Evolutionary conservation across 2,113 vertebrate species (phyloP).

Genomic region (Rynchops niger): DNA sequence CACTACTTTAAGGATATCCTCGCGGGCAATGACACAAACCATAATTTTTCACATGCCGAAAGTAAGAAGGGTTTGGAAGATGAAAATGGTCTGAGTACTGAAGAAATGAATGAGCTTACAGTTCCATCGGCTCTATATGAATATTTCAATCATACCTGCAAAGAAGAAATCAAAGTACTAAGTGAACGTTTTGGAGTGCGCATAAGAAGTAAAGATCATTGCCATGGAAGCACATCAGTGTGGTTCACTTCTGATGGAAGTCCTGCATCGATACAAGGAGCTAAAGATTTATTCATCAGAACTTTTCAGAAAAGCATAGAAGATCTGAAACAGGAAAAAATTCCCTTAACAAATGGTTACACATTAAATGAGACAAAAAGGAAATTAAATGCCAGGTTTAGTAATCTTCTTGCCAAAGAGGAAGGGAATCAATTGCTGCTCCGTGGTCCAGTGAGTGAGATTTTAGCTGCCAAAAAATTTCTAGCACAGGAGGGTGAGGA

Average conservation of each 20-base stretch:
- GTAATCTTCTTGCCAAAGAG: conserved; percentile 44
- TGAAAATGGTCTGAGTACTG: neutral
- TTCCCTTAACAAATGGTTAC: neutral
- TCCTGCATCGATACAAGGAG: neutral
- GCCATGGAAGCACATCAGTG: neutral
- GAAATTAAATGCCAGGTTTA: conserved; percentile 31
- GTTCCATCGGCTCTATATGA: conserved; percentile 53
- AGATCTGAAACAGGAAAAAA: conserved; percentile 2
- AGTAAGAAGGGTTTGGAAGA: neutral
- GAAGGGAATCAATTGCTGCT: conserved; percentile 39
- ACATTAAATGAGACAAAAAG: neutral
- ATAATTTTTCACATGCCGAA: neutral
- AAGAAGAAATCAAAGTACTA: conserved; percentile 10
- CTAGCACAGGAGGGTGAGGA: neutral
- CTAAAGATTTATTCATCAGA: conserved; percentile 4
- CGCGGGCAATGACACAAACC: neutral
- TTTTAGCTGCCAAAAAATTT: conserved; percentile 45
- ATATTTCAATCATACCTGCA: conserved; percentile 47
- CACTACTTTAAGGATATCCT: conserved; percentile 58
- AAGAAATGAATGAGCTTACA: neutral
- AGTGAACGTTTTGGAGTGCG: neutral
- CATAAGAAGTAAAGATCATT: neutral
- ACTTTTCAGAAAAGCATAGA: conserved; percentile 43
- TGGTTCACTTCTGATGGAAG: neutral
- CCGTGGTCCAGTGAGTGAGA: conserved; percentile 37